phyloP scores from a whole-genome alignment of 2,888 invertebrate genomes.

The Oscheius sp. region DNA sequence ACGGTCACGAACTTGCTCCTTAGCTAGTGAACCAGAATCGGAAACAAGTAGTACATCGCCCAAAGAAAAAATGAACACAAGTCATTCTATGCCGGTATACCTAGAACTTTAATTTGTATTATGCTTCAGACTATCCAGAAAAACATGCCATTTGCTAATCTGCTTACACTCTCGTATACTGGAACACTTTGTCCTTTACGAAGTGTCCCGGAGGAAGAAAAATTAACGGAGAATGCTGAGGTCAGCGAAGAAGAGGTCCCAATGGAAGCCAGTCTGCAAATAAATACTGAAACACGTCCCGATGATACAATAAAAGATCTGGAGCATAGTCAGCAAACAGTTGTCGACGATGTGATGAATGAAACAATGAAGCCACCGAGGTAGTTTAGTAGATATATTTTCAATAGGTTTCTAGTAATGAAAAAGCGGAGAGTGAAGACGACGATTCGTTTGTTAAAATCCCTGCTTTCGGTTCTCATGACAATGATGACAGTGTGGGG shows the following conservation, averaged over 20 bases:
- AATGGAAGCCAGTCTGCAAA: not conserved
- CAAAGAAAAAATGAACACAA: not conserved
- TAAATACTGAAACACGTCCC: too few relatives aligned
- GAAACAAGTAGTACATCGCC: not conserved
- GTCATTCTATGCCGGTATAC: constrained; percentile 19
- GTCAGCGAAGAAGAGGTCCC: not conserved
- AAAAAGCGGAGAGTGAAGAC: constrained; percentile 18
- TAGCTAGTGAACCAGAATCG: constrained; percentile 26
- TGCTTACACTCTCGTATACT: constrained; percentile 35
- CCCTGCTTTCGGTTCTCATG: not conserved
- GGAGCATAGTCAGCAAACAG: constrained; percentile 21
- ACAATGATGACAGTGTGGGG: constrained; percentile 1
- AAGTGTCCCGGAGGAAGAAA: constrained; percentile 15
- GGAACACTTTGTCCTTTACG: constrained; percentile 23
- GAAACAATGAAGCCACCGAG: constrained; percentile 17
- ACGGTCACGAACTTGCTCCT: constrained; percentile 26
- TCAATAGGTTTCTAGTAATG: not conserved
- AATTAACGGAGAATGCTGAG: not conserved
- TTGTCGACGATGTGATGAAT: constrained; percentile 15
- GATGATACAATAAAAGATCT: not conserved
- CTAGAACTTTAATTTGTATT: not conserved
- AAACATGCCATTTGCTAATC: constrained; percentile 38
- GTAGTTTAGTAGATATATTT: not conserved
- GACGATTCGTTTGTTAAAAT: constrained; percentile 35
- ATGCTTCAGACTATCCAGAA: constrained; percentile 27